phyloP scores from a whole-genome alignment of 1,140 invertebrate species.

The Protaetia brevitarsis region DNA sequence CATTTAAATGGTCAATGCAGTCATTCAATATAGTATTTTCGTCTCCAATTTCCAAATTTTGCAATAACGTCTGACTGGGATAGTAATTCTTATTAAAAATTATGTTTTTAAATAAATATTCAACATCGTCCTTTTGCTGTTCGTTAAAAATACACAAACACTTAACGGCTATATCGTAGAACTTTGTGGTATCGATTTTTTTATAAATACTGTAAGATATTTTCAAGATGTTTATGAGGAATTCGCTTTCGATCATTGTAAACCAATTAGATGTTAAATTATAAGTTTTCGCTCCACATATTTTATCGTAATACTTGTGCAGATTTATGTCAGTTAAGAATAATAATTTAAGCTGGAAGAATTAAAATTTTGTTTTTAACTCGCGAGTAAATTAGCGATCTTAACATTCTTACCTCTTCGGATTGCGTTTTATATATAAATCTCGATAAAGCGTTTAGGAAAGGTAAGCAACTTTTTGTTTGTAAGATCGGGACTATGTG shows the following conservation, averaged over 20 bases:
- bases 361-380: background rate
- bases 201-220: constrained; percentile 48
- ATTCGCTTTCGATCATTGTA: constrained; percentile 54
- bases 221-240: constrained; percentile 52
- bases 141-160: constrained; percentile 53
- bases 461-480: constrained; percentile 52
- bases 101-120: constrained; percentile 53
- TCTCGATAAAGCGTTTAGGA: constrained; percentile 51
- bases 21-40: constrained; percentile 48
- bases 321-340: constrained; percentile 42
- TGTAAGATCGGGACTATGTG: constrained; percentile 54
- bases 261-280: constrained; percentile 56
- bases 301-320: constrained; percentile 35
- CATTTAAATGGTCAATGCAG: constrained; percentile 49
- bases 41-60: constrained; percentile 51
- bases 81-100: constrained; percentile 58
- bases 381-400: background rate
- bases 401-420: constrained; percentile 29
- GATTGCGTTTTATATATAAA: constrained; percentile 35
- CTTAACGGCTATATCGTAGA: constrained; percentile 55
- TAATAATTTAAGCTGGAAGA: constrained; percentile 44
- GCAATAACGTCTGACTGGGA: constrained; percentile 52
- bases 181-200: constrained; percentile 44
- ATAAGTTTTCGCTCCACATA: constrained; percentile 30
- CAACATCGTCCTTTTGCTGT: constrained; percentile 51